Base-by-base conservation (phyloP, 1,140 invertebrate genomes). In the Cardiocondyla obscurior region DNA sequence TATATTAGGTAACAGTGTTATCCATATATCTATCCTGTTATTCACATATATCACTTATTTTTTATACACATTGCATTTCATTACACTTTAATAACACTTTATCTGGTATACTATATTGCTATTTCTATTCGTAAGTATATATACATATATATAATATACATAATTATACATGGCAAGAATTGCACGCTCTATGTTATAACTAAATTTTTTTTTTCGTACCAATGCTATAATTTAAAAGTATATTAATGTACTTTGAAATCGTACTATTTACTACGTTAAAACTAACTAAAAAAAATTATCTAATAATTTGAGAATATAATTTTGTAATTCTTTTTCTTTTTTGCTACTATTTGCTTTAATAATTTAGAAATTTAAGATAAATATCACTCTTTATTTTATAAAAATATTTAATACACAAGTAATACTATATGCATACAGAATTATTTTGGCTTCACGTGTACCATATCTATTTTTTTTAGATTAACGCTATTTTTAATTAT, bases 61-160 rank as follows among this genome's bases (percentile, higher is more conserved):
- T 60, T 22, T 62, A 58, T 55, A 36, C 53, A 82, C 53, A 82
- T 73, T 12, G 42, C 44, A 81, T 36, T 76, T 76, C 74, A 46
- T 19, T 76, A 76, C 36, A 60, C 30, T 33, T 46, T 46, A 14
- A 22, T 62, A 62, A 74, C 25, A 60, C n/a, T 46, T 46, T 74
- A 60, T 28, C 51, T 76, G 70, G 42, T 86, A 46, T 65, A 82
- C 25, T 55, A 73, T 72, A 36, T 57, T 33, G 65, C 55, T 74
- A 67, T 64, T 16, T 84, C 28, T 62, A 39, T 62, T 87, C 85
- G 86, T 88, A 88, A 88, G 86, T 88, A 88, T 88, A 81, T 49
- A 69, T 46, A 57, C 44, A 33, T 28, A 28, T 57, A 10, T 77
- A 74, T 46, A 77, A 64, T 51, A 65, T n/a, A 77, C 30, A 57